phyloP scores from a whole-genome alignment of 2,113 vertebrate genomes.

The Gulo gulo region DNA sequence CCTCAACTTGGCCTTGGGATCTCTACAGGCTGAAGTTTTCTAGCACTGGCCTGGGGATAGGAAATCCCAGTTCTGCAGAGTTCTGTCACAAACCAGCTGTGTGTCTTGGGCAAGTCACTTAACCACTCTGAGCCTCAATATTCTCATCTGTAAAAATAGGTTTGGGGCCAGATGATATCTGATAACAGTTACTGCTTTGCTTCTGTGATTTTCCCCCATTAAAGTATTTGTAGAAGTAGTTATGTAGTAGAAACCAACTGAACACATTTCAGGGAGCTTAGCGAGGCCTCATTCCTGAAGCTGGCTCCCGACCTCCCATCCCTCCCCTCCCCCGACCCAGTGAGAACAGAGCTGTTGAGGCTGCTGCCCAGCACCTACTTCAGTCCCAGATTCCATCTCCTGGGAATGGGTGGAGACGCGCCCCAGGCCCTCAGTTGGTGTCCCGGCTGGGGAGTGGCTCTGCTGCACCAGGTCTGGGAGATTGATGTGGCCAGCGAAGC shows the following conservation, averaged over 20 bases:
- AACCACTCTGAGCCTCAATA: background rate
- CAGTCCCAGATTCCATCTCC: constrained; percentile 91
- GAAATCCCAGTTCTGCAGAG: background rate
- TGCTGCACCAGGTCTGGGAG: constrained; percentile 98
- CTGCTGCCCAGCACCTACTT: constrained; percentile 90
- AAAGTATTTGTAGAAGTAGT: background rate
- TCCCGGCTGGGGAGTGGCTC: constrained; percentile 92
- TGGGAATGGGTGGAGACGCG: constrained; percentile 88
- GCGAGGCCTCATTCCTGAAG: background rate
- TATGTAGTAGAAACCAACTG: background rate
- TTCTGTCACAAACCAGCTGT: background rate
- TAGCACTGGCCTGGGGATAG: background rate
- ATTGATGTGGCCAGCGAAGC: constrained; percentile 94
- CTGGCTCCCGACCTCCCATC: background rate
- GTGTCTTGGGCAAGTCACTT: background rate
- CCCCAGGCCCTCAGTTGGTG: constrained; percentile 89
- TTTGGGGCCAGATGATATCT: background rate
- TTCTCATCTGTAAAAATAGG: background rate
- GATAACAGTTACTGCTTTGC: background rate
- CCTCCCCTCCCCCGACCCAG: background rate
- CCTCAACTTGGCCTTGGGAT: background rate
- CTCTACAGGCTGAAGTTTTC: background rate
- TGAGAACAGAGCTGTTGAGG: background rate
- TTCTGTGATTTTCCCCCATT: background rate
- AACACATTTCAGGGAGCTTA: constrained; percentile 36